These are phyloP conservation scores for Periplaneta americana DNA, from an alignment of 1,140 invertebrate genomes.

Conservation along the genomic window DNA sequence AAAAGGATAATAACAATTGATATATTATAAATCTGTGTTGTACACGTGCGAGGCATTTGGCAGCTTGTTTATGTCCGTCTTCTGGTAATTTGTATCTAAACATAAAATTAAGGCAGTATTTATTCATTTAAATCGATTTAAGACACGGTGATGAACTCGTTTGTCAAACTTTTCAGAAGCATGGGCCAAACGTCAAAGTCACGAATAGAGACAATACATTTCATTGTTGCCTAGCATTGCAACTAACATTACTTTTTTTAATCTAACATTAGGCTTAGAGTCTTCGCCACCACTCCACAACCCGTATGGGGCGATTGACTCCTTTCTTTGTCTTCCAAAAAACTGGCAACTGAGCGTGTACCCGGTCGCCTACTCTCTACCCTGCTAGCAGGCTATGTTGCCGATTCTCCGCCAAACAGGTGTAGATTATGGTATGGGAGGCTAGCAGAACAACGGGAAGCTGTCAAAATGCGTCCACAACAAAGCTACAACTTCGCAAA, in stretches of 20 bases:
- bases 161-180: too few species aligned
- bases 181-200: too few species aligned
- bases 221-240: too few species aligned
- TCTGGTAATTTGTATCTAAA: too few species aligned
- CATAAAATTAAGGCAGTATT: too few species aligned
- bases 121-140: too few species aligned
- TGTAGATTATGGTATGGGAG: not conserved
- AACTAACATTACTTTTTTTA: not conserved
- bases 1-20: too few species aligned
- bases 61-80: too few species aligned
- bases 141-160: too few species aligned
- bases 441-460: not conserved
- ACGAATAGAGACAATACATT: too few species aligned
- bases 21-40: too few species aligned
- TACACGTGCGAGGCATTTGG: too few species aligned
- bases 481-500: slow-evolving; percentile 24
- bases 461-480: not conserved
- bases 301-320: not conserved
- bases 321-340: slow-evolving; percentile 2
- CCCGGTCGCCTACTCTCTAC: slow-evolving; percentile 2
- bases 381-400: slow-evolving; percentile 17
- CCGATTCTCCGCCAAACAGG: slow-evolving; percentile 21
- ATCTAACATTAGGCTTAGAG: not conserved
- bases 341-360: not conserved
- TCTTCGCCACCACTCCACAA: not conserved